Evolutionary conservation across 37 sponge, comb jelly and placozoan genomes (phyloP).

Genomic region (Cliona cf. orientalis): DNA sequence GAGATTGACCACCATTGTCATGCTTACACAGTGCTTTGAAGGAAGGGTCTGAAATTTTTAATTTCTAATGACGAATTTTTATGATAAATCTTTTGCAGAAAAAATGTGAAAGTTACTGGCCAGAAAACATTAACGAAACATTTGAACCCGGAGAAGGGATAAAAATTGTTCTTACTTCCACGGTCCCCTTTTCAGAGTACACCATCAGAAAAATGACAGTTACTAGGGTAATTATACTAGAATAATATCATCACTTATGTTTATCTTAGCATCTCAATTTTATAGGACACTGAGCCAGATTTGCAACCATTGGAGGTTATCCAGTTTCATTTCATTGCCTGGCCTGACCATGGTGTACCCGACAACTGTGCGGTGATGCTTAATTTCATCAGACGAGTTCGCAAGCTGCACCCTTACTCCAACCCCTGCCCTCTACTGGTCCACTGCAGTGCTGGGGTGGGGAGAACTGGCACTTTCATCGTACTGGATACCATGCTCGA

Average conservation of each 20-base stretch:
- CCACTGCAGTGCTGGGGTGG: constrained; percentile 88
- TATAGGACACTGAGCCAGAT: not conserved
- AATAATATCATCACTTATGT: not conserved
- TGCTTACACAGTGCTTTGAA: constrained; percentile 49
- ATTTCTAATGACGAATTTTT: not conserved
- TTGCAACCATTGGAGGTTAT: constrained; percentile 39
- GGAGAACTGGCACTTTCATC: constrained; percentile 77
- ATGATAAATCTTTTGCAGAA: constrained; percentile 18
- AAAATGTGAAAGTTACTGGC: constrained; percentile 90
- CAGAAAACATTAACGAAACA: constrained; percentile 27
- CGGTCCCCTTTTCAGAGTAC: constrained; percentile 67
- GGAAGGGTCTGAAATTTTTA: constrained; percentile 18
- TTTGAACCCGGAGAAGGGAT: constrained; percentile 5
- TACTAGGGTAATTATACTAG: constrained; percentile 19
- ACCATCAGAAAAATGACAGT: constrained; percentile 56
- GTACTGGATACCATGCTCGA: constrained; percentile 68
- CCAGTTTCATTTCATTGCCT: constrained; percentile 72
- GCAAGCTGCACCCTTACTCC: constrained; percentile 39
- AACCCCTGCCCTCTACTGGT: constrained; percentile 52
- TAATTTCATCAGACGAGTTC: constrained; percentile 62
- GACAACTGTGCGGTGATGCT: constrained; percentile 58
- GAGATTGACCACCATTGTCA: constrained; percentile 45
- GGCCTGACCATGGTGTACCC: constrained; percentile 89
- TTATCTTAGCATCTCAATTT: not conserved
- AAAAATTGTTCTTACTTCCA: constrained; percentile 33